A percentile compares a stretch with the other conserved stretches of the same genome.
Conservation (phyloP, 2,113 vertebrate species). For the Gobio gobio region DNA sequence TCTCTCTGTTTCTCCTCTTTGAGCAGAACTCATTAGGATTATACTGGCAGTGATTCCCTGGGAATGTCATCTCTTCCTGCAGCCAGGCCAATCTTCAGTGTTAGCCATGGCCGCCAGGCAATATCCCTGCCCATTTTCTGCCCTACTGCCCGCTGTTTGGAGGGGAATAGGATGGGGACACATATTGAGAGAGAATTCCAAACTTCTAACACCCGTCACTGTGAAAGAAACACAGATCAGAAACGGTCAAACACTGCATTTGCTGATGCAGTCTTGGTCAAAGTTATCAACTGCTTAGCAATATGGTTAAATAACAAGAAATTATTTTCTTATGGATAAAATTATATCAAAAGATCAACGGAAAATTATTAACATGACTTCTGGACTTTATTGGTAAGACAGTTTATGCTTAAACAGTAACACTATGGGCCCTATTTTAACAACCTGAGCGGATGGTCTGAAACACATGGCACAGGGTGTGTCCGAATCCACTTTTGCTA, state of each 20-base stretch:
- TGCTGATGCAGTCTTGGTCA: neutral
- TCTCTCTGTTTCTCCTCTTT: conserved; percentile 63
- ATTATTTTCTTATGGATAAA: neutral
- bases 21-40: conserved; percentile 83
- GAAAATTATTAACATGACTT: neutral
- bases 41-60: conserved; percentile 82
- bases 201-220: conserved; percentile 56
- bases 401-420: neutral
- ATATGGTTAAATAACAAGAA: neutral
- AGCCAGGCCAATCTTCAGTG: conserved; percentile 71
- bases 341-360: neutral
- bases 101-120: conserved; percentile 71
- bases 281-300: neutral
- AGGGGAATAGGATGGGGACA: conserved; percentile 61
- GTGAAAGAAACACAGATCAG: conserved; percentile 27
- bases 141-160: conserved; percentile 65
- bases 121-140: conserved; percentile 71
- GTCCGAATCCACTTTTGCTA: no score
- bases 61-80: conserved; percentile 75
- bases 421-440: neutral
- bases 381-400: neutral
- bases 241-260: conserved; percentile 32
- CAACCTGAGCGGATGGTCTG: no score
- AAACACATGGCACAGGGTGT: no score
- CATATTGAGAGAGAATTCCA: conserved; percentile 58